These are phyloP conservation scores for Speoplatyrhinus poulsoni DNA, from an alignment of 2,113 vertebrate species.

Conservation along the genomic window DNA sequence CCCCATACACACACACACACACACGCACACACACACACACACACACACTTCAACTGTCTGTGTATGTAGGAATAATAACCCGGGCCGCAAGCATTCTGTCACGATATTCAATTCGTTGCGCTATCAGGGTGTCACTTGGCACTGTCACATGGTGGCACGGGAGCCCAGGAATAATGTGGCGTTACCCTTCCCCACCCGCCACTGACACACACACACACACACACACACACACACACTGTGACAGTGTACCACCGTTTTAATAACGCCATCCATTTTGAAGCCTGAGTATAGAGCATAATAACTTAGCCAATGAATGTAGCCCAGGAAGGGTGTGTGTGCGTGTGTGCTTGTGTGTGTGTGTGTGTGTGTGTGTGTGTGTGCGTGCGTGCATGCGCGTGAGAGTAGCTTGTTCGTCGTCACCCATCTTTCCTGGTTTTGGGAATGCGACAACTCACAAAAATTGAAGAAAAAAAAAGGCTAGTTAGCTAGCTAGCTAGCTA, in stretches of 20 bases:
- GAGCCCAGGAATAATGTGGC: constrained; percentile 2
- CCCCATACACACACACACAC: not conserved
- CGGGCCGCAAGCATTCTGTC: not conserved
- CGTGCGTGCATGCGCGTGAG: constrained; percentile 3
- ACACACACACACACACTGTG: not conserved
- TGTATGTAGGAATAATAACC: not conserved
- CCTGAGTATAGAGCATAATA: constrained; percentile 24
- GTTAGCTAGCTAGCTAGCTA: constrained; percentile 25
- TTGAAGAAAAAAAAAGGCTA: constrained; percentile 6
- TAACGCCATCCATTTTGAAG: constrained; percentile 3
- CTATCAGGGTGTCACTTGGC: not conserved
- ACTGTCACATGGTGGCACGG: constrained; percentile 5
- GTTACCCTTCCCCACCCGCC: not conserved
- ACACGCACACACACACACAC: not conserved
- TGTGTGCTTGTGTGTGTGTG: constrained; percentile 9
- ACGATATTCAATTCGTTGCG: not conserved
- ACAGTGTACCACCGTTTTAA: constrained; percentile 1
- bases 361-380: constrained; percentile 1
- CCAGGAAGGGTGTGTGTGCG: constrained; percentile 16
- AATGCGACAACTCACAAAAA: constrained; percentile 23
- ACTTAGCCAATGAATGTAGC: constrained; percentile 46
- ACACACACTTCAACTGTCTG: not conserved
- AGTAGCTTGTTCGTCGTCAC: constrained; percentile 21
- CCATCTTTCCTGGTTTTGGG: constrained; percentile 1
- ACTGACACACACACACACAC: not conserved